A percentile compares a stretch with the other conserved stretches of the same genome.
Evolutionary conservation across 2,113 vertebrate species (phyloP).

Genomic region (Dicrurus megarhynchus): DNA sequence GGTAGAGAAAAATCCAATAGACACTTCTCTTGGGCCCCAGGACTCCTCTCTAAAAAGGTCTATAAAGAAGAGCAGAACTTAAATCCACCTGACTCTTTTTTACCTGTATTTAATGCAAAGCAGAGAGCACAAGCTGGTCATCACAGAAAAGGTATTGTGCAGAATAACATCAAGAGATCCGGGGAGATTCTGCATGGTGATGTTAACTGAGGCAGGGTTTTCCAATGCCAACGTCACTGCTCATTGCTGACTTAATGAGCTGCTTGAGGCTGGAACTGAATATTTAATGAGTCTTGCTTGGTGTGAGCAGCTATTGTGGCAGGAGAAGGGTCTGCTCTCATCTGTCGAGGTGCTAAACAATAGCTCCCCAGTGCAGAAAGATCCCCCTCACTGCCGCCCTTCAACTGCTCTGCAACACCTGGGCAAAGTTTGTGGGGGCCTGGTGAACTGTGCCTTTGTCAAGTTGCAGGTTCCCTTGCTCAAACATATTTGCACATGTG

Average conservation of each 20-base stretch:
- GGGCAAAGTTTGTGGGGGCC: conserved; percentile 7
- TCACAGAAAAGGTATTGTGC: conserved; percentile 76
- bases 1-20: conserved; percentile 8
- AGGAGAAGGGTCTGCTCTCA: conserved; percentile 74
- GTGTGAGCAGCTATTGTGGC: conserved; percentile 78
- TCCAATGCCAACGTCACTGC: conserved; percentile 74
- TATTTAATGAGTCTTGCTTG: conserved; percentile 81
- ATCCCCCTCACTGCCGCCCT: conserved; percentile 18
- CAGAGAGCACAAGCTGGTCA: conserved; percentile 86
- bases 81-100: conserved; percentile 8
- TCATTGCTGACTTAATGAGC: conserved; percentile 81
- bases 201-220: conserved; percentile 72
- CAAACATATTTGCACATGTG: not conserved
- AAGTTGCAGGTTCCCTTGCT: not conserved
- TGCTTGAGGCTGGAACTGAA: conserved; percentile 81
- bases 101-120: conserved; percentile 91
- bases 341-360: conserved; percentile 69
- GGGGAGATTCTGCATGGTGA: conserved; percentile 72
- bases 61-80: conserved; percentile 16
- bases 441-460: not conserved
- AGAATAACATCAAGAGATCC: conserved; percentile 69
- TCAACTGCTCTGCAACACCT: conserved; percentile 46
- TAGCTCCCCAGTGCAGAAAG: conserved; percentile 3
- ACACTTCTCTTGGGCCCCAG: conserved; percentile 1
- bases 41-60: conserved; percentile 34